Evolutionary conservation across 2,888 invertebrate genomes (phyloP).

Genomic region (Microplitis manilae): DNA sequence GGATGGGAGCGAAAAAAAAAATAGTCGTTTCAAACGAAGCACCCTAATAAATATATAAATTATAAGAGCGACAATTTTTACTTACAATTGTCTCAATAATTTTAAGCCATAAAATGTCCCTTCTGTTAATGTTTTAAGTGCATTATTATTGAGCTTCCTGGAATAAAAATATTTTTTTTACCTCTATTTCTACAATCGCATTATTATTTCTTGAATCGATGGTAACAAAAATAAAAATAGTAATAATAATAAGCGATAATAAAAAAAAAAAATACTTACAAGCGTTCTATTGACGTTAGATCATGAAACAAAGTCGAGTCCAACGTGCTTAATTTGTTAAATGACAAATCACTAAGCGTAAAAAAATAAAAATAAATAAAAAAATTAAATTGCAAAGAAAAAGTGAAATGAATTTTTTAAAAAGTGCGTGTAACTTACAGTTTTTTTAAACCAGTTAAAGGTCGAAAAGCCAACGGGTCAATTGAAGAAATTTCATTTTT

Average conservation of each 20-base stretch:
- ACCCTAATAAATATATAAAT: no score
- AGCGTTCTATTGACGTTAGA: conserved; percentile 67
- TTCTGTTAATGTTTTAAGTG: conserved; percentile 79
- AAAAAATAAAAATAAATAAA: conserved; percentile 49
- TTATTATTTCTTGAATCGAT: background rate
- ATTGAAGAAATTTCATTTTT: conserved; percentile 84
- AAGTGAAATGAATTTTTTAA: conserved; percentile 42
- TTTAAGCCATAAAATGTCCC: conserved; percentile 82
- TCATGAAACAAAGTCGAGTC: conserved; percentile 66
- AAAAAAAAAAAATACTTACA: conserved; percentile 63
- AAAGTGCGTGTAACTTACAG: conserved; percentile 69
- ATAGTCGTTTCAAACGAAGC: no score
- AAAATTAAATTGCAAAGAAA: conserved; percentile 48
- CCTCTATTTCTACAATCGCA: background rate
- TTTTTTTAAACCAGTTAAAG: conserved; percentile 81
- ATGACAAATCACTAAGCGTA: conserved; percentile 66
- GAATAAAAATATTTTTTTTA: conserved; percentile 40
- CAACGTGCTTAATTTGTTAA: conserved; percentile 65
- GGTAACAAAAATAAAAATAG: background rate
- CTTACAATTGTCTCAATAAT: conserved; percentile 84
- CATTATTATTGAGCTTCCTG: conserved; percentile 81
- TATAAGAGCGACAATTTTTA: conserved; percentile 50
- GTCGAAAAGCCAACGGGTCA: conserved; percentile 82
- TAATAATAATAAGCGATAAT: background rate
- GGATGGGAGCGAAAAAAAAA: no score